Percentiles rank a stretch among this genome's conserved stretches.
phyloP scores from a whole-genome alignment of 2,113 vertebrate genomes.

The Sinosuthora webbiana region DNA sequence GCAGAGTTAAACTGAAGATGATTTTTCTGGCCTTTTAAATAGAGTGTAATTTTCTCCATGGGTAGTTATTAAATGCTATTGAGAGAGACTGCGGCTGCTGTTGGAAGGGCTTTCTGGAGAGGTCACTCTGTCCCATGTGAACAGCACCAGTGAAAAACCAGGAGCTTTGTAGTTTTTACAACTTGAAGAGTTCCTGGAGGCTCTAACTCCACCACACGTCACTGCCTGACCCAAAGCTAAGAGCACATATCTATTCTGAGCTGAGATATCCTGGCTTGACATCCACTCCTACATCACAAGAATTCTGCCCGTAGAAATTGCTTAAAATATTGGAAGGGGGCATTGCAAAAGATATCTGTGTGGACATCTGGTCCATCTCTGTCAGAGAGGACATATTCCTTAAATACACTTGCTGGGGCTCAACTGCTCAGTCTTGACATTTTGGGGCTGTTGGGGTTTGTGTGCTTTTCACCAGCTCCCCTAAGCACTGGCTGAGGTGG shows the following conservation, averaged over 20 bases:
- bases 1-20: slow-evolving; percentile 54
- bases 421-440: not conserved
- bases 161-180: slow-evolving; percentile 37
- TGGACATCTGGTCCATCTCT: not conserved
- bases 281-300: not conserved
- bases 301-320: slow-evolving; percentile 8
- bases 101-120: slow-evolving; percentile 54
- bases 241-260: not conserved
- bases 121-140: slow-evolving; percentile 54
- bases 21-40: slow-evolving; percentile 66
- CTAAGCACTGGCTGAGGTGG: not conserved
- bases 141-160: slow-evolving; percentile 29
- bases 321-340: slow-evolving; percentile 12
- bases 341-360: not conserved
- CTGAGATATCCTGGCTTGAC: slow-evolving; percentile 33
- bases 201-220: not conserved
- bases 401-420: not conserved
- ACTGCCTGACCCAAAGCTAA: slow-evolving; percentile 41
- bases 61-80: slow-evolving; percentile 63
- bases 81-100: slow-evolving; percentile 24
- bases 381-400: not conserved
- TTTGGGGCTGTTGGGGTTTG: not conserved
- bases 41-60: slow-evolving; percentile 62
- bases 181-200: slow-evolving; percentile 19
- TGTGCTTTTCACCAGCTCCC: not conserved